Conservation (phyloP, 2,113 vertebrate species). For the Toxotes chatareus region DNA sequence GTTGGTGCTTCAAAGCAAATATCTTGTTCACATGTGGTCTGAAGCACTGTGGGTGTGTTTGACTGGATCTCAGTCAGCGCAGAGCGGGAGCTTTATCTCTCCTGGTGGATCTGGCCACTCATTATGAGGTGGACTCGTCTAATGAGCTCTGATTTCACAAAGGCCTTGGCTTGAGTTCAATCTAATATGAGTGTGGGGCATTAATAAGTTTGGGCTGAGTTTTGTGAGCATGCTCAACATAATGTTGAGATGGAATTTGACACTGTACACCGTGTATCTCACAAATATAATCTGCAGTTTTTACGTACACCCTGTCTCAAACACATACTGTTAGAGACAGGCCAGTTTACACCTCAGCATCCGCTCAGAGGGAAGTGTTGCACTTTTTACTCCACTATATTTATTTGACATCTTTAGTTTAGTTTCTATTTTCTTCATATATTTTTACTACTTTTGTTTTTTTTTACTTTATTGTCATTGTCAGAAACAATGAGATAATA, state of each 20-base stretch:
- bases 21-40: slow-evolving; percentile 68
- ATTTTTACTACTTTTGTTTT: no score
- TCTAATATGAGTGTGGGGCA: slow-evolving; percentile 35
- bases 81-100: slow-evolving; percentile 60
- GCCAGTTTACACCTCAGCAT: not conserved
- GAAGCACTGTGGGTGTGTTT: slow-evolving; percentile 59
- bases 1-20: slow-evolving; percentile 78
- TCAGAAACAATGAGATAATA: no score
- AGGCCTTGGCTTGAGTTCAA: slow-evolving; percentile 66
- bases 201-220: slow-evolving; percentile 31
- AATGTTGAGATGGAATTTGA: slow-evolving; percentile 2
- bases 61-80: slow-evolving; percentile 65
- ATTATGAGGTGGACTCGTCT: slow-evolving; percentile 68
- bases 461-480: no score
- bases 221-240: slow-evolving; percentile 5
- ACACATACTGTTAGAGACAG: not conserved
- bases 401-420: no score
- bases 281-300: no score
- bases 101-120: slow-evolving; percentile 66
- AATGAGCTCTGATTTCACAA: slow-evolving; percentile 72
- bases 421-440: no score
- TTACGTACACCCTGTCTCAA: not conserved
- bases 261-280: not conserved
- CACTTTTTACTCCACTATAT: no score
- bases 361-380: not conserved